Evolutionary conservation across 2,888 invertebrate genomes (phyloP).

Genomic region (Drosophila crucigera): DNA sequence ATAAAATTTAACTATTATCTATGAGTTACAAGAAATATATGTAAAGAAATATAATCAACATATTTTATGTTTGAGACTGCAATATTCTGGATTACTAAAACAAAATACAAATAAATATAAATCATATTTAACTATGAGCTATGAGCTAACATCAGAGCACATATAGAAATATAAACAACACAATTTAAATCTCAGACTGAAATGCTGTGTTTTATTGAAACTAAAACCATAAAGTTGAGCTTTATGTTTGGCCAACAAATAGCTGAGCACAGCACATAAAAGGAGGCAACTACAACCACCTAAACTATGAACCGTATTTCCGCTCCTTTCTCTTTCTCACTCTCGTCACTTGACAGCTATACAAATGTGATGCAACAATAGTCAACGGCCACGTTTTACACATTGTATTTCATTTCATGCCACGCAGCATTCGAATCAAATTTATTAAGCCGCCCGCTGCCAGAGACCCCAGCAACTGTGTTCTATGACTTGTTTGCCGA

Average conservation of each 20-base stretch:
- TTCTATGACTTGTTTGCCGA: conserved; percentile 27
- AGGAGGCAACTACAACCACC: conserved; percentile 12
- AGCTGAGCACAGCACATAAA: conserved; percentile 29
- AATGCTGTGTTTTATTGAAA: conserved; percentile 28
- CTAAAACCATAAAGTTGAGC: conserved; percentile 22
- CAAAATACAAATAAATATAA: background rate
- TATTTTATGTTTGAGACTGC: no score
- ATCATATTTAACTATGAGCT: background rate
- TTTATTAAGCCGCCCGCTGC: conserved; percentile 55
- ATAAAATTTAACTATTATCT: background rate
- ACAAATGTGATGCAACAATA: conserved; percentile 70
- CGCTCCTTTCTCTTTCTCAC: background rate
- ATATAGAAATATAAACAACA: background rate
- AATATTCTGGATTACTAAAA: no score
- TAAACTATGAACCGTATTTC: conserved; percentile 3
- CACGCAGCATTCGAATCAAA: conserved; percentile 48
- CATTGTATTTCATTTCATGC: conserved; percentile 74
- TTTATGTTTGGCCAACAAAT: conserved; percentile 27
- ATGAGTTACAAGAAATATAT: background rate
- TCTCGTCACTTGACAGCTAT: conserved; percentile 16
- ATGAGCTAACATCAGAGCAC: background rate
- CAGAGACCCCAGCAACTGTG: conserved; percentile 38
- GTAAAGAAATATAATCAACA: no score
- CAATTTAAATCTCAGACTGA: conserved; percentile 11
- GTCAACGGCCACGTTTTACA: conserved; percentile 62